Conservation (phyloP, 1,140 invertebrate genomes). For the Pogonognathellus flavescens region DNA sequence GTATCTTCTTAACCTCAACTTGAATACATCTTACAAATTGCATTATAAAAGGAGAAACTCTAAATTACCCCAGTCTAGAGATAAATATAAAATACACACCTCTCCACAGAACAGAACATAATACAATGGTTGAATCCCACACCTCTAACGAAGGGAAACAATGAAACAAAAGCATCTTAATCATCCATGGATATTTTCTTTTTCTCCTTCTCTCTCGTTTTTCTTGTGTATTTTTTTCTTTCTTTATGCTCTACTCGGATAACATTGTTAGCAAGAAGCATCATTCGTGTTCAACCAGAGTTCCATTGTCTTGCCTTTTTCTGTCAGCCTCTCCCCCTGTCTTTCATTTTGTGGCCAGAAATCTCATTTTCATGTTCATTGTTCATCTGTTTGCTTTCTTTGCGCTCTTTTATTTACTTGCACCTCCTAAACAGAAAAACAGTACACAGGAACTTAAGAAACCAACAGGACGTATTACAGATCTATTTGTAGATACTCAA, state of each 20-base stretch:
- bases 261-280: neutral
- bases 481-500: neutral
- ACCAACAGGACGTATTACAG: neutral
- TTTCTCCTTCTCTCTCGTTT: neutral
- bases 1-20: no score
- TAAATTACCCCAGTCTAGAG: no score
- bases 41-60: no score
- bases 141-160: conserved; percentile 19
- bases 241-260: neutral
- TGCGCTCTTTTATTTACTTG: conserved; percentile 8
- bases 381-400: conserved; percentile 42
- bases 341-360: conserved; percentile 44
- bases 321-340: conserved; percentile 15
- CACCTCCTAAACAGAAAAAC: neutral
- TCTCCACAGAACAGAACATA: neutral
- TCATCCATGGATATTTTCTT: conserved; percentile 3
- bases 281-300: neutral
- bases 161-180: conserved; percentile 14
- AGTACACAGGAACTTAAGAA: neutral
- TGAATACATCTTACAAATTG: no score
- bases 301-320: conserved; percentile 33
- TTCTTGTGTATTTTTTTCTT: neutral
- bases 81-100: no score
- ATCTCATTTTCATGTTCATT: conserved; percentile 47
- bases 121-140: neutral